phyloP scores from a whole-genome alignment of 2,888 invertebrate species.

The Corbicula japonica region DNA sequence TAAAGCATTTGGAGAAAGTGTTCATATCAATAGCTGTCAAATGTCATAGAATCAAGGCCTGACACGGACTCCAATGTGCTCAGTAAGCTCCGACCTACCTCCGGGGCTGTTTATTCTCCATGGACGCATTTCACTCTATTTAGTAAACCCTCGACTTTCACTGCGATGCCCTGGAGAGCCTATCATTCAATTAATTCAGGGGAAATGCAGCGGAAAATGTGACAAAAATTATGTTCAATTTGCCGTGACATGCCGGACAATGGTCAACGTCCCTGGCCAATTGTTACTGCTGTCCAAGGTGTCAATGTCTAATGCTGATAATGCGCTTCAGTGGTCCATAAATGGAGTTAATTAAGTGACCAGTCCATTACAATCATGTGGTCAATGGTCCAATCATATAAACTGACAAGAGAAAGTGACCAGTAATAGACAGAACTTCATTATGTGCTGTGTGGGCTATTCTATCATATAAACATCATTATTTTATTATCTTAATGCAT shows the following conservation, averaged over 20 bases:
- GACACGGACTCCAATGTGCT: constrained; percentile 6
- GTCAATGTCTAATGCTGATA: constrained; percentile 55
- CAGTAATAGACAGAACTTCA: constrained; percentile 35
- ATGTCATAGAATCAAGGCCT: constrained; percentile 28
- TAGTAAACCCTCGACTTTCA: constrained; percentile 39
- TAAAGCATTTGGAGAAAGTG: neutral
- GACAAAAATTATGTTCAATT: constrained; percentile 58
- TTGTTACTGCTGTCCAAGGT: constrained; percentile 47
- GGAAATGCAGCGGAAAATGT: constrained; percentile 51
- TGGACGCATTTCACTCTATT: constrained; percentile 31
- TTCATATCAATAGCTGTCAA: constrained; percentile 16
- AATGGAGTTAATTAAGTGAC: constrained; percentile 67
- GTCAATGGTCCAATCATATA: constrained; percentile 40
- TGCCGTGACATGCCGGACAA: constrained; percentile 61
- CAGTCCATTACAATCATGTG: constrained; percentile 61
- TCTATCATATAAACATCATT: too few relatives aligned
- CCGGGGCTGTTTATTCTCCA: constrained; percentile 45
- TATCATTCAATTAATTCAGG: constrained; percentile 42
- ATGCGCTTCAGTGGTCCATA: constrained; percentile 55
- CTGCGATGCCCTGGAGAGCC: constrained; percentile 25
- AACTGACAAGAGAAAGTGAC: constrained; percentile 45
- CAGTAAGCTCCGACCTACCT: constrained; percentile 12
- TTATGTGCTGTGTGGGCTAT: too few relatives aligned
- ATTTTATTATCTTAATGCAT: too few relatives aligned
- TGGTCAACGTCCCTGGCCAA: constrained; percentile 49